These are phyloP conservation scores for Rhamnusium bicolor DNA, from an alignment of 2,888 invertebrate species.

Conservation along the genomic window DNA sequence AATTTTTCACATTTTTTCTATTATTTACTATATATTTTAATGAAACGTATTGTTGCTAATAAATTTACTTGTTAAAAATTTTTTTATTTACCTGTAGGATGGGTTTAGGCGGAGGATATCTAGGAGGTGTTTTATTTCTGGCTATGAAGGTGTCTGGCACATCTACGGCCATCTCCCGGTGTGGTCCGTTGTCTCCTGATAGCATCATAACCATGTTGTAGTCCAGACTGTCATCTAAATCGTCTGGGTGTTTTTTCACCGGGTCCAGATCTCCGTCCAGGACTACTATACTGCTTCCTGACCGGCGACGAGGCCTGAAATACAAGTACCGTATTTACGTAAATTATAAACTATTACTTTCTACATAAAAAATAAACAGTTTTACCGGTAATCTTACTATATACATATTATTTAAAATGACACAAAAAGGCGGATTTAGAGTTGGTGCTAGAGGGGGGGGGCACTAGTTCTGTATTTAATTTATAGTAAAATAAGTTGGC, in stretches of 20 bases:
- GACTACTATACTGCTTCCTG: constrained; percentile 87
- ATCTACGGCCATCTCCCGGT: constrained; percentile 99
- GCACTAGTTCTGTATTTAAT: too few relatives aligned
- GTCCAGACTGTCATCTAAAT: constrained; percentile 73
- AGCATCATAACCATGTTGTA: constrained; percentile 86
- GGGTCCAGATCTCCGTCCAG: constrained; percentile 82
- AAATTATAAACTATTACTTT: too few relatives aligned
- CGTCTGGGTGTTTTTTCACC: constrained; percentile 74
- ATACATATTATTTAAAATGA: too few relatives aligned
- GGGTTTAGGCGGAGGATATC: constrained; percentile 87
- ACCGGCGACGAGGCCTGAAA: constrained; percentile 86
- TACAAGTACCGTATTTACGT: neutral
- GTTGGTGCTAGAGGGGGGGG: too few relatives aligned
- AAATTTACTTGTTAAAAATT: too few relatives aligned
- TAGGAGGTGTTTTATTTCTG: constrained; percentile 91
- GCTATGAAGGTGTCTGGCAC: constrained; percentile 96
- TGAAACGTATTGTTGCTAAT: too few relatives aligned
- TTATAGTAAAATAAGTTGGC: too few relatives aligned
- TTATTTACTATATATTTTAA: neutral
- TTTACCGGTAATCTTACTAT: too few relatives aligned
- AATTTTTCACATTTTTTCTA: too few relatives aligned
- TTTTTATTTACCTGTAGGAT: constrained; percentile 56
- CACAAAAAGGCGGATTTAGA: too few relatives aligned
- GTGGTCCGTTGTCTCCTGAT: constrained; percentile 93
- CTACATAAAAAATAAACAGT: too few relatives aligned